Evolutionary conservation across 2,113 vertebrate species (phyloP).

Genomic region (Oophaga pumilio): DNA sequence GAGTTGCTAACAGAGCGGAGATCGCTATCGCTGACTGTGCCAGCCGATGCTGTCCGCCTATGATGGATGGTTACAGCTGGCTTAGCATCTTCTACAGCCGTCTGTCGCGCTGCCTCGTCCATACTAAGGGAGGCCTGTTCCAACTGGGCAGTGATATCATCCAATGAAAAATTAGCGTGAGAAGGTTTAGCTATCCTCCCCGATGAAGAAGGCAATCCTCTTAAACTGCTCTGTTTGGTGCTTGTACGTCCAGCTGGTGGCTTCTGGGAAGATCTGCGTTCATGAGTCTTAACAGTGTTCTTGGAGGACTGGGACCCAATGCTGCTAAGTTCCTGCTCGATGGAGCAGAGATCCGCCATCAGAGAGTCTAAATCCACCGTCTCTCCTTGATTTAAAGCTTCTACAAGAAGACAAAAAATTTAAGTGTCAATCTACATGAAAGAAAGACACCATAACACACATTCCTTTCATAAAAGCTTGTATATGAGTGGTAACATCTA

Average conservation of each 20-base stretch:
- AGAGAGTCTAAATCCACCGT: slow-evolving; percentile 94
- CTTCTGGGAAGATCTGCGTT: slow-evolving; percentile 79
- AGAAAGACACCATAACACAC: background rate
- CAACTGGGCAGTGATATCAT: slow-evolving; percentile 96
- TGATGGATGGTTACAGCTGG: slow-evolving; percentile 78
- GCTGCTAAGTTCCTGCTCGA: slow-evolving; percentile 94
- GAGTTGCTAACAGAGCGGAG: slow-evolving; percentile 85
- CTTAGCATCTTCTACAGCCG: slow-evolving; percentile 73
- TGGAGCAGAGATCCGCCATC: slow-evolving; percentile 97
- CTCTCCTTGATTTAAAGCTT: slow-evolving; percentile 95
- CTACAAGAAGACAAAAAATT: slow-evolving; percentile 72
- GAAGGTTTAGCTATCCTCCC: slow-evolving; percentile 69
- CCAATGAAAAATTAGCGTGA: slow-evolving; percentile 88
- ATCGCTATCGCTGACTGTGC: slow-evolving; percentile 88
- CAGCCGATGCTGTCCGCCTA: slow-evolving; percentile 88
- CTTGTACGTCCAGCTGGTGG: slow-evolving; percentile 73
- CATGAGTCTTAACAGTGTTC: slow-evolving; percentile 77
- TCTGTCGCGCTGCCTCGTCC: slow-evolving; percentile 96
- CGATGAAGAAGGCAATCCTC: slow-evolving; percentile 72
- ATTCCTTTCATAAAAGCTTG: background rate
- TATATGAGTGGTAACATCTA: background rate
- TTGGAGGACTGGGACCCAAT: slow-evolving; percentile 85
- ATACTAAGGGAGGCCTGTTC: slow-evolving; percentile 96
- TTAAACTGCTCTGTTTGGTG: slow-evolving; percentile 79
- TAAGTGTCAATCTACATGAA: background rate